Percentiles rank a stretch among this genome's conserved stretches.
Evolutionary conservation across 2,797 vertebrate genomes (phyloP).

Genomic region (Garrulus glandarius): DNA sequence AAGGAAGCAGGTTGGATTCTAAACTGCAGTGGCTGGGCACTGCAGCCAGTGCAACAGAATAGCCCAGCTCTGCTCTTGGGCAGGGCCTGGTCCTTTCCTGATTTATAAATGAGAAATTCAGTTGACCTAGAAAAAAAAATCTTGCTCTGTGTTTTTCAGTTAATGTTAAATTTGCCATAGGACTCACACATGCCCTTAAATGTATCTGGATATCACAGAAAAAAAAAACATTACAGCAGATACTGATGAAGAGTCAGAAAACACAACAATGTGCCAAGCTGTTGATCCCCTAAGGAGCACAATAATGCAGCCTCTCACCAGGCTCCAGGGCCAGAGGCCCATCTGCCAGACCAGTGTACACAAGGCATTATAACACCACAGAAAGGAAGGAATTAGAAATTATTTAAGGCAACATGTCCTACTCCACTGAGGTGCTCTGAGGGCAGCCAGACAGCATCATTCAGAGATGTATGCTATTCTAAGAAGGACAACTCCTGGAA

Average conservation of each 20-base stretch:
- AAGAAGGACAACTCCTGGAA: slow-evolving; percentile 22
- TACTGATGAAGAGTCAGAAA: not conserved
- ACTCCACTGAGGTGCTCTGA: not conserved
- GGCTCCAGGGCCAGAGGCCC: not conserved
- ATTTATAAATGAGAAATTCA: not conserved
- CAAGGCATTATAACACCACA: not conserved
- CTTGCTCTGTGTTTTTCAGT: not conserved
- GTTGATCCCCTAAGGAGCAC: not conserved
- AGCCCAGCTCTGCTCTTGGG: not conserved
- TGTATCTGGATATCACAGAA: not conserved
- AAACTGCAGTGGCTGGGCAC: fast-evolving
- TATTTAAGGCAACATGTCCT: not conserved
- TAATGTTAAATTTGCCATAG: not conserved
- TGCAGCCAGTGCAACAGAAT: not conserved
- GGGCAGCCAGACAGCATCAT: not conserved
- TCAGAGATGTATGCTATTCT: not conserved
- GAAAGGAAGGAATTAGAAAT: not conserved
- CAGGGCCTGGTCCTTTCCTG: not conserved
- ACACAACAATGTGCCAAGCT: not conserved
- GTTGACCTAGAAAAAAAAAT: not conserved
- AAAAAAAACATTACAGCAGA: not conserved
- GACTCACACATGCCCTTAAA: not conserved
- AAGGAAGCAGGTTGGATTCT: not conserved
- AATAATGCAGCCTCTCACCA: fast-evolving
- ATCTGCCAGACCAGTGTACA: not conserved